Evolutionary conservation across 2,113 vertebrate genomes (phyloP), one percentile per base, ranked within the genome.

Genomic region (Bambusicola thoracicus): DNA sequence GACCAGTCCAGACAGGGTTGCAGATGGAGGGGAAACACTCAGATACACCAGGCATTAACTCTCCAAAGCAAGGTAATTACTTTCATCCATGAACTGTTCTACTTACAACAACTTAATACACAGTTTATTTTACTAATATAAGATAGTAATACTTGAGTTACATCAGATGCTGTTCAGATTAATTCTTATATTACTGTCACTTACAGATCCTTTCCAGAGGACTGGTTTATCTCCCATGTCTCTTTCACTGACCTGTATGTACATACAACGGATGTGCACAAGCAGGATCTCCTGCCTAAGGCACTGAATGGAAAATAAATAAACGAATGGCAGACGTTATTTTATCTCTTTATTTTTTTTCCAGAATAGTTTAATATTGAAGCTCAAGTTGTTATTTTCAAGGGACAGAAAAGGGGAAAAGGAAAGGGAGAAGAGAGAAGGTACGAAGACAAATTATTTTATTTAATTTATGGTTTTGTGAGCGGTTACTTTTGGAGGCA

Each of bases 331-430:
- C 76, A 68, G 93, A 72, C 85, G 90, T 81, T 96, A 96, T 97
- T 98, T 96, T 90, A 95, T 95, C 72, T 97, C 97, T 98, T 98
- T 98, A 98, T 97, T 86, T 86, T 85, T 78, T 41, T 97, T 30
- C 51, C 97, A 97, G 98, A 97, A 97, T 97, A 97, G 97, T 97
- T 98, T 96, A 94, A 97, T 97, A 97, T 96, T 89, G 98, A 97
- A 98, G 97, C 90, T 95, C 97, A 97, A 97, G 92, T 96, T 93
- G 83, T 97, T 97, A 97, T 87, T 98, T 96, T 91, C 72, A 87
- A 90, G 94, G 95, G 86, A 89, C 10, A 92, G 95, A 97, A 89
- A 95, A 81, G 8, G 65, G 93, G 43, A 48, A 88, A 96, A 97
- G 96, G 96, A 94, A 96, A 97, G 96, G 97, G 70, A 96, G 92